These are phyloP conservation scores for Heliothis subflexa DNA, from an alignment of 1,140 invertebrate species.

Conservation along the genomic window DNA sequence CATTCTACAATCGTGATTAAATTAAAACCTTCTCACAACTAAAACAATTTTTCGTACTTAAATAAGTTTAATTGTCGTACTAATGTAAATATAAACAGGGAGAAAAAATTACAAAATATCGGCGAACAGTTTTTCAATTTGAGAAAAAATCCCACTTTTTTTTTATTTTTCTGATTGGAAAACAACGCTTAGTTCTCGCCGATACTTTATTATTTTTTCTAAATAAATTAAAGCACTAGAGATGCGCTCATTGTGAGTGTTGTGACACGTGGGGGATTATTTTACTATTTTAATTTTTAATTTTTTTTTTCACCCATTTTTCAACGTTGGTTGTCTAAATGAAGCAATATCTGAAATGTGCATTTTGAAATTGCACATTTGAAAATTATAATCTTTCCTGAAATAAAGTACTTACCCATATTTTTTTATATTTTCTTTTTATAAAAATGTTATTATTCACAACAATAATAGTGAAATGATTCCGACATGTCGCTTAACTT, in stretches of 20 bases:
- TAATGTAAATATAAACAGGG: slow-evolving; percentile 58
- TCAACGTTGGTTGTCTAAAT: too few species aligned
- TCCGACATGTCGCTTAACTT: slow-evolving; percentile 40
- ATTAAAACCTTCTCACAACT: slow-evolving; percentile 57
- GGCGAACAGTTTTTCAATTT: slow-evolving; percentile 1
- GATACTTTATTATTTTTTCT: slow-evolving; percentile 30
- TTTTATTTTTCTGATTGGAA: slow-evolving; percentile 8
- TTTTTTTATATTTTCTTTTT: neutral
- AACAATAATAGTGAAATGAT: slow-evolving; percentile 41
- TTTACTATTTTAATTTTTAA: neutral
- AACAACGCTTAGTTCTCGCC: slow-evolving; percentile 1
- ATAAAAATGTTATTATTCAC: neutral
- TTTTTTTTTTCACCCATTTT: neutral
- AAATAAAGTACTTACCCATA: too few species aligned
- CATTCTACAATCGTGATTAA: slow-evolving; percentile 32
- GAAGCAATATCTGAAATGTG: too few species aligned
- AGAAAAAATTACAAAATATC: slow-evolving; percentile 34
- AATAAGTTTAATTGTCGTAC: slow-evolving; percentile 61
- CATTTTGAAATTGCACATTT: too few species aligned
- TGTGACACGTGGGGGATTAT: neutral
- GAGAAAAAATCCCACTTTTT: neutral
- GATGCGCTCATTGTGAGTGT: slow-evolving; percentile 4
- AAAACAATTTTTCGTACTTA: slow-evolving; percentile 55
- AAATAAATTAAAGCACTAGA: slow-evolving; percentile 36
- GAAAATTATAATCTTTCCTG: too few species aligned